Evolutionary conservation across 1,140 invertebrate genomes (phyloP).

Genomic region (Ostrea denselamellosa): DNA sequence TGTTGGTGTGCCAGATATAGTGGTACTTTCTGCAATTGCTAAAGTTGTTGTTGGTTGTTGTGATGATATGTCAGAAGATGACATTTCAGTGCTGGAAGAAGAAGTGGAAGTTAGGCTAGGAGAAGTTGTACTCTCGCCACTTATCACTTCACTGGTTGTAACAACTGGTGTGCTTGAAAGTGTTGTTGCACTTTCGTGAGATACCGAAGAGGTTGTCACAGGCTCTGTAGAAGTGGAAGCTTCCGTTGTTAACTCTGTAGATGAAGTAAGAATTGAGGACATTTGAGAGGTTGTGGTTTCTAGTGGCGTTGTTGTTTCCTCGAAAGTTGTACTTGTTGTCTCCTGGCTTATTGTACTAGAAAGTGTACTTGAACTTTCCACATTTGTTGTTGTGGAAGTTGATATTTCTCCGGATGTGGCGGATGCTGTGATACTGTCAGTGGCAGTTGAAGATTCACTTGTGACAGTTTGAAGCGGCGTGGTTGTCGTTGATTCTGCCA

Average conservation of each 20-base stretch:
- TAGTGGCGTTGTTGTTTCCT: not conserved
- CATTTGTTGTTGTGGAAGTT: not conserved
- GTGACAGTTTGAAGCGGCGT: not conserved
- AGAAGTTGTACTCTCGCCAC: not conserved
- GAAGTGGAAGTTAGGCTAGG: not conserved
- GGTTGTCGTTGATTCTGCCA: not conserved
- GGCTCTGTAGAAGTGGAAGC: not conserved
- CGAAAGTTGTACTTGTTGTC: not conserved
- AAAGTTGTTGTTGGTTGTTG: not conserved
- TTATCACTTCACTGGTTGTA: not conserved
- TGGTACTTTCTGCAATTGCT: not conserved
- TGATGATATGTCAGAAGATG: not conserved
- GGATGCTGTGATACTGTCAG: not conserved
- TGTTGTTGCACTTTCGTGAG: not conserved
- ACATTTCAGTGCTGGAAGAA: not conserved
- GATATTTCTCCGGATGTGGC: not conserved
- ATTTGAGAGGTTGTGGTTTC: not conserved
- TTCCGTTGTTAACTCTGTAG: not conserved
- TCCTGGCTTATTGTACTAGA: not conserved
- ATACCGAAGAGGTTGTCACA: not conserved
- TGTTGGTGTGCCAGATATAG: not conserved
- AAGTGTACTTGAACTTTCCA: too few species aligned
- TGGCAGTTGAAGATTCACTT: not conserved
- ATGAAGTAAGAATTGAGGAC: not conserved
- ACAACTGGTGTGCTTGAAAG: not conserved